Evolutionary conservation across 1,140 invertebrate genomes (phyloP), one percentile per base, ranked within the genome.

Genomic region (Eumeta japonica): DNA sequence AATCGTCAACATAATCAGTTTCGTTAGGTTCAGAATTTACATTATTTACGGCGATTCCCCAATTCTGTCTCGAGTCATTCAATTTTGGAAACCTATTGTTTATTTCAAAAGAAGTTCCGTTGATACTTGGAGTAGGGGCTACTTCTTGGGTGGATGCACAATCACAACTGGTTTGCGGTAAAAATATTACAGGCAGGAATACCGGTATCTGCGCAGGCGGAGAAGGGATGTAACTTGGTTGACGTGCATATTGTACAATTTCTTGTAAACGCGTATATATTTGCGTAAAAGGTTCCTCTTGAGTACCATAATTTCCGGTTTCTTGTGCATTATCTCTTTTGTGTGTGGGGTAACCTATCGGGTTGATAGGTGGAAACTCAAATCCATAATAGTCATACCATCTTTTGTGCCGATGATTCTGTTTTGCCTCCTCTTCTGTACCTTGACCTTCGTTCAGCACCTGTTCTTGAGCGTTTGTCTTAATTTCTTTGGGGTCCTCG

Each of bases 361-460:
- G 41, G 24, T 46, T 58, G 3, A 46, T 47, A 20, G 54, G 42
- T 37, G 54, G 41, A 35, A 52, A 40, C 14, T 49, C 56, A 39
- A 37, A 52, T 28, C 46, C 45, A 17, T 52, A 48, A 37, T 48
- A 52, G 31, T 63, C 53, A 39, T 52, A 62, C 49, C 47, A 68
- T 50, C 64, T 47, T 46, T 65, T 68, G 36, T 62, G 52, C 31
- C 64, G 42, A n/a, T n/a, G n/a, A n/a, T n/a, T n/a, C n/a, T n/a
- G n/a, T n/a, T n/a, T n/a, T n/a, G n/a, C n/a, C n/a, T n/a, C n/a
- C n/a, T n/a, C n/a, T n/a, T n/a, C n/a, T n/a, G n/a, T n/a, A n/a
- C n/a, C n/a, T n/a, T n/a, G n/a, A n/a, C n/a, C n/a, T n/a, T n/a
- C n/a, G n/a, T n/a, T n/a, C n/a, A n/a, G n/a, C n/a, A n/a, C n/a